A percentile compares a stretch with the other conserved stretches of the same genome.
Conservation (phyloP, 2,888 invertebrate genomes). For the Alsophila aescularia region DNA sequence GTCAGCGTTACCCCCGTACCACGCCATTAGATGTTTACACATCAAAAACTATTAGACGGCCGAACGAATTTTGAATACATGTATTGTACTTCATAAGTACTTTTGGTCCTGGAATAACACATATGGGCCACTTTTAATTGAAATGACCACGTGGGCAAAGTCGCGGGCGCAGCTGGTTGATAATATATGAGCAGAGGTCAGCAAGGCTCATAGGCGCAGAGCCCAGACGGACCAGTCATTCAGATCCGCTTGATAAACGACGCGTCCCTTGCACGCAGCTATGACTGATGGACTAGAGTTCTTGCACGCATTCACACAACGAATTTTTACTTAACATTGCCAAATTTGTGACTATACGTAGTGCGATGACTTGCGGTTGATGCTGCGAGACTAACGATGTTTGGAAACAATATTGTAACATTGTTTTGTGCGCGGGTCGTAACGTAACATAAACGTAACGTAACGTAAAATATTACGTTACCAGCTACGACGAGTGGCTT, state of each 20-base stretch:
- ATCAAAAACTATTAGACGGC: no score
- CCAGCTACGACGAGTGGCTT: no score
- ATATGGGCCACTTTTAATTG: no score
- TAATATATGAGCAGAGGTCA: slow-evolving; percentile 8
- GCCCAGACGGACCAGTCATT: slow-evolving; percentile 20
- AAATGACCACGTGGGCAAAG: neutral
- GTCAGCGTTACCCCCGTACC: no score
- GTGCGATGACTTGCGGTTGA: slow-evolving; percentile 15
- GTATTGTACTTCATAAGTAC: no score
- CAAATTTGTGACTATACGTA: slow-evolving; percentile 40
- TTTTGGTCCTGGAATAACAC: no score
- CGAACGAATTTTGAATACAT: no score
- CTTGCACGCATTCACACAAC: slow-evolving; percentile 48
- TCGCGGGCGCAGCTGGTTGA: no score
- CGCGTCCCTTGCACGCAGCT: slow-evolving; percentile 52
- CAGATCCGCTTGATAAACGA: slow-evolving; percentile 54
- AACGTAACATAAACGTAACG: no score
- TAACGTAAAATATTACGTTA: no score
- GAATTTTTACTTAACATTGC: slow-evolving; percentile 50
- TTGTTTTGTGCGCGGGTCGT: no score
- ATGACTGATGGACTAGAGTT: slow-evolving; percentile 60
- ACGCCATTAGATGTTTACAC: no score
- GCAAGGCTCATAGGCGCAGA: slow-evolving; percentile 10
- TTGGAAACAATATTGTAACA: neutral
- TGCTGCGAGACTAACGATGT: neutral